Evolutionary conservation across 2,113 vertebrate genomes (phyloP).

Genomic region (Tetraodon nigroviridis): DNA sequence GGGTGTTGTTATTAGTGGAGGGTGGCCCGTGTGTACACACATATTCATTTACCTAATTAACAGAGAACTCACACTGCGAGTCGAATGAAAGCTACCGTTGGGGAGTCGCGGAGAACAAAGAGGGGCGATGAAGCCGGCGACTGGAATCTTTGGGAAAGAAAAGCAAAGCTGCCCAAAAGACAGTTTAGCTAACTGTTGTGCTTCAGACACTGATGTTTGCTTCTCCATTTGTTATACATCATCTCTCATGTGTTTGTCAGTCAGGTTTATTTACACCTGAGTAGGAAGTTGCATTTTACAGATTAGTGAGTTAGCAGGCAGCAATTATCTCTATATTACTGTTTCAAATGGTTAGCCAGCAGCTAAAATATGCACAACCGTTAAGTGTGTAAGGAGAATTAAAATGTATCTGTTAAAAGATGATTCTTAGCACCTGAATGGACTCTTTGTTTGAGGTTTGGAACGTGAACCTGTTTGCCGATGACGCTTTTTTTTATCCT

Average conservation of each 20-base stretch:
- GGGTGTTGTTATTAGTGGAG: constrained; percentile 56
- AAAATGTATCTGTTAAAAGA: no score
- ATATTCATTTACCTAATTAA: constrained; percentile 76
- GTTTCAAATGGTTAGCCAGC: no score
- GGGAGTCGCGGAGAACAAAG: constrained; percentile 72
- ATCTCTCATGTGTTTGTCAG: background rate
- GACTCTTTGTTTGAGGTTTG: no score
- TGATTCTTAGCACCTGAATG: no score
- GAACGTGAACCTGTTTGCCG: no score
- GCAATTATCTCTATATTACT: no score
- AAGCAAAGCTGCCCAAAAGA: constrained; percentile 31
- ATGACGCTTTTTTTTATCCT: no score
- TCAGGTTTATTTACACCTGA: background rate
- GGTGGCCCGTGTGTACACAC: constrained; percentile 61
- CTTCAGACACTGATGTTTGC: constrained; percentile 5
- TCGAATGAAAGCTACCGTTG: constrained; percentile 67
- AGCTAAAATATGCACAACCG: no score
- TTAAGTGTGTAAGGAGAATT: no score
- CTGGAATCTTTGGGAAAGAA: constrained; percentile 21
- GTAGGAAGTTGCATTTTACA: no score
- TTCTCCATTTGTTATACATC: background rate
- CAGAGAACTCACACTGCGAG: constrained; percentile 71
- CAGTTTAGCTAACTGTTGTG: constrained; percentile 21
- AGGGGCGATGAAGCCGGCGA: constrained; percentile 45
- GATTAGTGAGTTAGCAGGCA: no score